Conservation (phyloP, 2,888 invertebrate genomes). For the Plagiodera versicolora region DNA sequence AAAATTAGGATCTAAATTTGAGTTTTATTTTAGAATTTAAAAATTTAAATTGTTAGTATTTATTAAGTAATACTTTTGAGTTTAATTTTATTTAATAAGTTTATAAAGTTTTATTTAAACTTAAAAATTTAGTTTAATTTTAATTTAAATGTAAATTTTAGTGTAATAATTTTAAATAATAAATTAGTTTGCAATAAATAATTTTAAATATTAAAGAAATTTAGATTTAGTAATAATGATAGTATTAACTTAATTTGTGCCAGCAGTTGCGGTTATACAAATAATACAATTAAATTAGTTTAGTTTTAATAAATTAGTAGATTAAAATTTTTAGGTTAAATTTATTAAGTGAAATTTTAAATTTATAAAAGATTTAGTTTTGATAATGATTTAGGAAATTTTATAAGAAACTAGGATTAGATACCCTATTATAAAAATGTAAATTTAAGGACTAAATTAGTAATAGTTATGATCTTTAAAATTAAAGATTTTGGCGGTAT, state of each 20-base stretch:
- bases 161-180: slow-evolving; percentile 41
- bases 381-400: slow-evolving; percentile 55
- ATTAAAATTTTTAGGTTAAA: slow-evolving; percentile 51
- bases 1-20: too few relatives aligned
- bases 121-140: slow-evolving; percentile 57
- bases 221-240: slow-evolving; percentile 63
- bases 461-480: slow-evolving; percentile 65
- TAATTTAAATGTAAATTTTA: slow-evolving; percentile 63
- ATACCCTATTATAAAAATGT: slow-evolving; percentile 66
- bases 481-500: slow-evolving; percentile 72
- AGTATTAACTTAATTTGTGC: slow-evolving; percentile 68
- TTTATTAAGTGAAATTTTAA: slow-evolving; percentile 64
- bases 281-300: slow-evolving; percentile 52
- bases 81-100: not conserved
- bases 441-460: slow-evolving; percentile 58
- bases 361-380: slow-evolving; percentile 51
- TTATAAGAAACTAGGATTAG: slow-evolving; percentile 66
- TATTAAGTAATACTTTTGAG: too few relatives aligned
- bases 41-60: too few relatives aligned
- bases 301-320: slow-evolving; percentile 51
- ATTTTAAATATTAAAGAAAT: slow-evolving; percentile 63
- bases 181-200: slow-evolving; percentile 53
- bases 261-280: slow-evolving; percentile 73
- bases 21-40: too few relatives aligned
- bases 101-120: slow-evolving; percentile 57